Conservation (phyloP, 2,797 vertebrate genomes). For the Pangasius sanitwongsei region DNA sequence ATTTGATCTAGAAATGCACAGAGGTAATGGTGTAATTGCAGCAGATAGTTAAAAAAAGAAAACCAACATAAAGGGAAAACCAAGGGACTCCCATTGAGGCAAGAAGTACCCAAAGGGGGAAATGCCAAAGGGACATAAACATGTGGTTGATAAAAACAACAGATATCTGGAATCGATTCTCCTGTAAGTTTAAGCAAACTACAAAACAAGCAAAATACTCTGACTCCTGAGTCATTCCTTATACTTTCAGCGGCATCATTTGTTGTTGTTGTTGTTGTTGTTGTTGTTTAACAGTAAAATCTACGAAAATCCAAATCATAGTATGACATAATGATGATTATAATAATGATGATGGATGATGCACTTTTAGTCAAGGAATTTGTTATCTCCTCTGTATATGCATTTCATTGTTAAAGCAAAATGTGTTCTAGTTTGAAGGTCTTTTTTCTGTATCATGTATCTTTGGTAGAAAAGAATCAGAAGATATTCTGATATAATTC, state of each 20-base stretch:
- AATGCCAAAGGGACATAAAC: background rate
- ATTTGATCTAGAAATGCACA: background rate
- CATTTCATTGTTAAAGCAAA: background rate
- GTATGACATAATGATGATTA: background rate
- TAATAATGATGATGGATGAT: background rate
- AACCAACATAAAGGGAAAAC: background rate
- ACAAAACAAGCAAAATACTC: background rate
- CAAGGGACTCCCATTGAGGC: background rate
- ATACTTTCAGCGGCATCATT: background rate
- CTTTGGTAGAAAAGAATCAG: background rate
- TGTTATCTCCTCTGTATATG: background rate
- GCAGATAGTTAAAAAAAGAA: background rate
- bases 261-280: too few species aligned
- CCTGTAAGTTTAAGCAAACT: background rate
- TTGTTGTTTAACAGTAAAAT: background rate
- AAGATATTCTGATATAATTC: background rate
- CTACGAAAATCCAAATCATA: background rate
- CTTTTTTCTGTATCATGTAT: background rate
- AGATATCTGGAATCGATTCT: background rate
- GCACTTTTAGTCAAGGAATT: background rate
- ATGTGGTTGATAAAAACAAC: background rate
- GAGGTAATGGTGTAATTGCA: background rate
- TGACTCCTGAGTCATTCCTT: background rate
- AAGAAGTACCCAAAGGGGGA: background rate
- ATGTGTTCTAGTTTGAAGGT: background rate